Evolutionary conservation across 2,797 vertebrate genomes (phyloP).

Genomic region (Smutsia gigantea): DNA sequence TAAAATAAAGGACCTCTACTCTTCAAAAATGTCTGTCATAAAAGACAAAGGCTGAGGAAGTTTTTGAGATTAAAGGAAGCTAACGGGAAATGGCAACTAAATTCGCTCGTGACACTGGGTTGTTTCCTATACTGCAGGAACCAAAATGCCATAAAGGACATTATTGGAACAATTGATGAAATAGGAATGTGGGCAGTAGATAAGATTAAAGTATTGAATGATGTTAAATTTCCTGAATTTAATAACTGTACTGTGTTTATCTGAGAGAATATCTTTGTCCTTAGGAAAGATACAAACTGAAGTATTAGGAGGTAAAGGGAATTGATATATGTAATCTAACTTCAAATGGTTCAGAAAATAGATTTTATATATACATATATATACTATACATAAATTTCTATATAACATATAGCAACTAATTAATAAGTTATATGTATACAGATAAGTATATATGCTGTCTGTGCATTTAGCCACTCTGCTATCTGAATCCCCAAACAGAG

Average conservation of each 20-base stretch:
- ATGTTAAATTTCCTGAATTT: constrained; percentile 26
- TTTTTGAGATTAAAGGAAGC: constrained; percentile 25
- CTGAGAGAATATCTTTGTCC: background rate
- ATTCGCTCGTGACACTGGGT: background rate
- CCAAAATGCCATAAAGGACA: background rate
- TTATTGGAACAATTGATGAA: constrained; percentile 7
- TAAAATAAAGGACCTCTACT: background rate
- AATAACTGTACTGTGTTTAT: background rate
- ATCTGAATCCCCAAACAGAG: background rate
- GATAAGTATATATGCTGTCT: background rate
- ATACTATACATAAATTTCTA: background rate
- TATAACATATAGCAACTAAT: background rate
- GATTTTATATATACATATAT: background rate
- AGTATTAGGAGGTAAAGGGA: constrained; percentile 18
- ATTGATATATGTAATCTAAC: background rate
- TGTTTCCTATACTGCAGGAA: constrained; percentile 13
- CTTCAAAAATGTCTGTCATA: constrained; percentile 11
- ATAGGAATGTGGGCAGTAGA: constrained; percentile 24
- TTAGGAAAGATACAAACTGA: background rate
- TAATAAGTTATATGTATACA: background rate
- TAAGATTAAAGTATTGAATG: background rate
- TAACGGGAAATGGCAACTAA: constrained; percentile 2
- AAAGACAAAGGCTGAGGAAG: constrained; percentile 26
- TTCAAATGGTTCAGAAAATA: constrained; percentile 38
- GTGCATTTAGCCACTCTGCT: constrained; percentile 2